Conservation (phyloP, 2,888 invertebrate species). For the Zele albiditarsus region DNA sequence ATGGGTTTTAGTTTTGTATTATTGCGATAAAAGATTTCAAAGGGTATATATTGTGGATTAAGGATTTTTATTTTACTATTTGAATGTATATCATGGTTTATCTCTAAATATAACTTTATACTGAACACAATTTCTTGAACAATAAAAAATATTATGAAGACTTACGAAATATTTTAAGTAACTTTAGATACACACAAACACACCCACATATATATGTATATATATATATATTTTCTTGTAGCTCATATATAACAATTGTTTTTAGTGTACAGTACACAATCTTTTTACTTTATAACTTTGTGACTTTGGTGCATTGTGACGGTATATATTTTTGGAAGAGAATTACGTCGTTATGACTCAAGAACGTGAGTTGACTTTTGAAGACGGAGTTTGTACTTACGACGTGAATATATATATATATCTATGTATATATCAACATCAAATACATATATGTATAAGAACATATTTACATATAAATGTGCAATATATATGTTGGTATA, state of each 20-base stretch:
- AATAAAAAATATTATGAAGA: neutral
- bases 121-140: neutral
- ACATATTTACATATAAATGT: neutral
- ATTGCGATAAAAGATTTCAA: neutral
- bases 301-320: neutral
- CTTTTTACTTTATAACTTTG: constrained; percentile 33
- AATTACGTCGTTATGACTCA: constrained; percentile 33
- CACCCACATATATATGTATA: neutral
- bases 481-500: neutral
- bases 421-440: neutral
- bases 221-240: neutral
- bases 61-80: neutral
- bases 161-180: neutral
- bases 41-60: neutral
- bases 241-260: neutral
- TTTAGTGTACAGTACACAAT: neutral
- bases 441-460: neutral
- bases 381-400: constrained; percentile 15
- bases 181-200: neutral
- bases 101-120: neutral
- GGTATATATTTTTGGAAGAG: constrained; percentile 19
- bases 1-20: neutral
- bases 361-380: constrained; percentile 24
- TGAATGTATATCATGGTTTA: neutral
- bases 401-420: neutral